Evolutionary conservation across 2,888 invertebrate species (phyloP).

Genomic region (Danaus chrysippus): DNA sequence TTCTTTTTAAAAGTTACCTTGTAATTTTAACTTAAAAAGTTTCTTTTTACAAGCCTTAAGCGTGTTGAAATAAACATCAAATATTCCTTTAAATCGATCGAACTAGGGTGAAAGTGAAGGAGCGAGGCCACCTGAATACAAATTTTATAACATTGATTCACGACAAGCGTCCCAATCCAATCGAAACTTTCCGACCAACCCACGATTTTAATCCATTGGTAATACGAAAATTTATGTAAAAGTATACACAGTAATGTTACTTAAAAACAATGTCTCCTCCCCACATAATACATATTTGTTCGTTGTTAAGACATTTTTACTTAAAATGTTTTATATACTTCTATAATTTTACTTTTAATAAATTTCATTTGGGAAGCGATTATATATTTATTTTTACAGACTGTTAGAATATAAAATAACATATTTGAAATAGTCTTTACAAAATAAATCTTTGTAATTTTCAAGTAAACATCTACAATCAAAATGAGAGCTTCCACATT

Average conservation of each 20-base stretch:
- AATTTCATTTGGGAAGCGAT: not conserved
- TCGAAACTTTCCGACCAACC: constrained; percentile 69
- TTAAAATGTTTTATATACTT: constrained; percentile 42
- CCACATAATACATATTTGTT: constrained; percentile 56
- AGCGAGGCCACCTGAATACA: constrained; percentile 65
- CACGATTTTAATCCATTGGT: constrained; percentile 76
- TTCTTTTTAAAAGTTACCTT: constrained; percentile 15
- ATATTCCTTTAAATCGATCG: constrained; percentile 61
- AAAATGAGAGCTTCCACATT: constrained; percentile 31
- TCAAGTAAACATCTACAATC: constrained; percentile 4
- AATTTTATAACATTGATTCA: constrained; percentile 74
- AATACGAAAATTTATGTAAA: constrained; percentile 78
- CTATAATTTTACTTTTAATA: not conserved
- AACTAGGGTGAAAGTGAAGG: constrained; percentile 56
- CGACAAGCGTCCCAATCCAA: constrained; percentile 63
- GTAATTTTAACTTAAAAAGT: constrained; percentile 26
- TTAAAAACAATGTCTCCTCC: constrained; percentile 51
- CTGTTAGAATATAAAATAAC: too few relatives aligned
- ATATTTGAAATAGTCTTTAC: too few relatives aligned
- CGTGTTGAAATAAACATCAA: constrained; percentile 34
- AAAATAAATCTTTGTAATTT: not conserved
- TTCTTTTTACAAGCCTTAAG: constrained; percentile 31
- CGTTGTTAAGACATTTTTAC: constrained; percentile 57
- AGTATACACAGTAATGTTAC: constrained; percentile 56
- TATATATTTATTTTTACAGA: too few relatives aligned